Base-by-base conservation (phyloP, 1,140 invertebrate species). In the Palaemon carinicauda region DNA sequence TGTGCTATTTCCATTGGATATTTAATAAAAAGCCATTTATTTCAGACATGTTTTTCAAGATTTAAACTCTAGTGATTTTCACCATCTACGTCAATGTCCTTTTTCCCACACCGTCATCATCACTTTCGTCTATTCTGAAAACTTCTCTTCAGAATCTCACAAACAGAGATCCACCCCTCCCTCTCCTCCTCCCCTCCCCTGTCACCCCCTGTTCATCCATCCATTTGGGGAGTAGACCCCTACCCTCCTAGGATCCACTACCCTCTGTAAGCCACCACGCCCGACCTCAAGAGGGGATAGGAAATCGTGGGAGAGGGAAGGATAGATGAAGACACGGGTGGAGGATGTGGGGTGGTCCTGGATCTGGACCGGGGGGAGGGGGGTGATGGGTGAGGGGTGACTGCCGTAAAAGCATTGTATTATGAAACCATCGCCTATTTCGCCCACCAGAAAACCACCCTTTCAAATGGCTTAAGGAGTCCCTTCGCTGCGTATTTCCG, bases 381-480 rank as follows among this genome's bases (percentile, higher is more conserved):
- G 51, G 33, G 51, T 73, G 79, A 69, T 77, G 54, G 80, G 73
- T 53, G 29, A 17, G 56, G 78, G 65, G 85, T 71, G 24, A 50
- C 33, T 71, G 71, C 79, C 79, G 60, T 81, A 87, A 82, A 87
- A 87, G 80, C 87, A 82, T 88, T 88, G 79, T 88, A 88, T 88
- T 82, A 88, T 82, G 80, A 88, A 83, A 87, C 80, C 75, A 88
- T 82, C 80, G 87, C 81, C 80, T 88, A 82, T 80, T 80, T 80
- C 65, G 84, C 77, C 77, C 84, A 74, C 84, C 84, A 86, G 84
- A 86, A 86, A 86, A 86, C 77, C 84, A 86, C 84, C 84, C 84
- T 86, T 86, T 86, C 84, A 86, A 86, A 86, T 86, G 84, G 84
- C 84, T 86, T 80, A 86, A 86, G 84, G 84, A 86, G 84, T 80